Percentiles rank a stretch among this genome's conserved stretches.
Conservation (phyloP, 2,888 invertebrate species). For the Archips xylosteana region DNA sequence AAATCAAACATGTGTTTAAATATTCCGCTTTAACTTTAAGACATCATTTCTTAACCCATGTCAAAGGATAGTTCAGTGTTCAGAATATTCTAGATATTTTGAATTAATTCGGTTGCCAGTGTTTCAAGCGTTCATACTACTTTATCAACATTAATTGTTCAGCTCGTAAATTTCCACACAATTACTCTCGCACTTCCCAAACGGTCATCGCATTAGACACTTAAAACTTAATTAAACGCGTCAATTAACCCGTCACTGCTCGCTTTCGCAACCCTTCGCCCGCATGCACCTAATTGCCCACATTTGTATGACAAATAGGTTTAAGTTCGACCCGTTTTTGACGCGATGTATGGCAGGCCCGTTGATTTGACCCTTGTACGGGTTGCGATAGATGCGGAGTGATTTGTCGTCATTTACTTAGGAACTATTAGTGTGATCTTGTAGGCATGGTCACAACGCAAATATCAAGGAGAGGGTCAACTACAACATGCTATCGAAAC, state of each 20-base stretch:
- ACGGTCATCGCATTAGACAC: conserved; percentile 50
- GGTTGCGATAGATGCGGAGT: neutral
- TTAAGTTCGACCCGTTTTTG: conserved; percentile 68
- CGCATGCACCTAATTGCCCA: conserved; percentile 80
- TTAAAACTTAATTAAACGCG: conserved; percentile 68
- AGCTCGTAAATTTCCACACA: neutral
- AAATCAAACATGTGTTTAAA: too few species aligned
- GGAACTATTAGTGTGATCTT: too few species aligned
- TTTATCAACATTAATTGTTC: neutral
- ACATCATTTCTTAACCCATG: too few species aligned
- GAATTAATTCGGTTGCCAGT: neutral
- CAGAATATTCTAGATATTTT: neutral
- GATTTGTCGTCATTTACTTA: conserved; percentile 13
- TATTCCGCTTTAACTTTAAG: too few species aligned
- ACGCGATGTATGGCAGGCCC: conserved; percentile 43
- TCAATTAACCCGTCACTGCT: conserved; percentile 66
- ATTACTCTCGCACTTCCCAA: conserved; percentile 14
- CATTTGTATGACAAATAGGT: conserved; percentile 83
- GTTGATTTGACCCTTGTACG: conserved; percentile 13
- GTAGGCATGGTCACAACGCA: too few species aligned
- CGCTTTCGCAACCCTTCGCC: conserved; percentile 53
- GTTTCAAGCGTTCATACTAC: neutral
- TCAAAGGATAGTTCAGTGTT: too few species aligned
- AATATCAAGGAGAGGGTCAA: too few species aligned
- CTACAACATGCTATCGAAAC: too few species aligned